These are phyloP conservation scores for Labeo calbasu DNA, from an alignment of 2,797 vertebrate genomes.

Conservation along the genomic window DNA sequence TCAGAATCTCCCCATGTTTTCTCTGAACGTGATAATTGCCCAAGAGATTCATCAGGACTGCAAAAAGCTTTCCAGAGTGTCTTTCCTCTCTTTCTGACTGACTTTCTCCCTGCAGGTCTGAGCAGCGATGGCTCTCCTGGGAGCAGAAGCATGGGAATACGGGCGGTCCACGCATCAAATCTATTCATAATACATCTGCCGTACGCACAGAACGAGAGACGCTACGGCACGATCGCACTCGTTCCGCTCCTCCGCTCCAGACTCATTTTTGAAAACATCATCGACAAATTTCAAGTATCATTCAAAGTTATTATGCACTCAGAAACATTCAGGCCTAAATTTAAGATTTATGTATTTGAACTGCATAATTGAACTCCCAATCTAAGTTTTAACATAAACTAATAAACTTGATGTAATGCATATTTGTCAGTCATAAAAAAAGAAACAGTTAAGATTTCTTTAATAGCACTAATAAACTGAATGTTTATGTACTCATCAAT, in stretches of 20 bases:
- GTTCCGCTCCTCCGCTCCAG: not conserved
- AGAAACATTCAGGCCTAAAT: not conserved
- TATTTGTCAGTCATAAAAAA: not conserved
- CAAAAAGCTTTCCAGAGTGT: slow-evolving; percentile 39
- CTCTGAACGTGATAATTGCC: slow-evolving; percentile 1
- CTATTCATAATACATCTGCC: not conserved
- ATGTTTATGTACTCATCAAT: too few species aligned
- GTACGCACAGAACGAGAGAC: not conserved
- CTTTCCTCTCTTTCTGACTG: not conserved
- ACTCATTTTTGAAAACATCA: not conserved
- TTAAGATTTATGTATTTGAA: not conserved
- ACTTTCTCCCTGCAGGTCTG: slow-evolving; percentile 5
- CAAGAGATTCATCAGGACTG: slow-evolving; percentile 11
- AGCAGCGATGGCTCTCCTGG: not conserved
- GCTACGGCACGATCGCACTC: not conserved
- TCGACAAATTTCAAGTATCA: not conserved
- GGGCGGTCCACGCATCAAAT: not conserved
- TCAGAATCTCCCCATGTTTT: not conserved
- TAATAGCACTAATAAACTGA: too few species aligned
- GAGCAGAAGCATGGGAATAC: not conserved
- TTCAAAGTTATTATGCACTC: not conserved
- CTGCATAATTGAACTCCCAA: not conserved
- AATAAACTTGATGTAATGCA: not conserved
- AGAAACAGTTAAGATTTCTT: not conserved
- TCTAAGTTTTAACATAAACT: not conserved